Conservation (phyloP, 2,888 invertebrate species). For the Brassicogethes aeneus region DNA sequence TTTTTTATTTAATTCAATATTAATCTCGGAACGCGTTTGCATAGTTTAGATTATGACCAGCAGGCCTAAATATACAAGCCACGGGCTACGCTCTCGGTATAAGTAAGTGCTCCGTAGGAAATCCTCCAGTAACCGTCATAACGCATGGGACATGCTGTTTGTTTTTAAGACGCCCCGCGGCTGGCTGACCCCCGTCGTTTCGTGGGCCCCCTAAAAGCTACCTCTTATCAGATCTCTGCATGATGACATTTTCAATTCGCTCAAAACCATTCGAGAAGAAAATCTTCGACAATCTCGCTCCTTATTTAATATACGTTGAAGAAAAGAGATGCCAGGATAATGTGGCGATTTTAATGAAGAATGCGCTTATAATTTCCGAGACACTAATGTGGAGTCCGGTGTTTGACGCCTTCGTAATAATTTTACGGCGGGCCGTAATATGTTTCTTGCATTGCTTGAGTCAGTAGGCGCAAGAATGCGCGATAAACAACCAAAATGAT, state of each 20-base stretch:
- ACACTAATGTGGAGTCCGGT: slow-evolving; percentile 30
- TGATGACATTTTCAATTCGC: slow-evolving; percentile 41
- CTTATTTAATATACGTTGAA: too few species aligned
- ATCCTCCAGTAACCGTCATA: slow-evolving; percentile 36
- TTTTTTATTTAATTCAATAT: too few species aligned
- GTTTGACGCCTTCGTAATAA: slow-evolving; percentile 37
- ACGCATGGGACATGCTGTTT: slow-evolving; percentile 37
- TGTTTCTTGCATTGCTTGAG: slow-evolving; percentile 32
- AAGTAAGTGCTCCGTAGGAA: slow-evolving; percentile 39
- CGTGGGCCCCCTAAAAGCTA: slow-evolving; percentile 35
- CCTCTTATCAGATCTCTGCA: slow-evolving; percentile 42
- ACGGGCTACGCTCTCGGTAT: too few species aligned
- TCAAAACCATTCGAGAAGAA: too few species aligned
- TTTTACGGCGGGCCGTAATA: slow-evolving; percentile 33
- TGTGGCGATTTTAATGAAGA: too few species aligned
- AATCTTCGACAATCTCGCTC: too few species aligned
- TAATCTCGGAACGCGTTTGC: too few species aligned
- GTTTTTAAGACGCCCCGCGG: slow-evolving; percentile 38
- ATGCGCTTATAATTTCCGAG: slow-evolving; percentile 22
- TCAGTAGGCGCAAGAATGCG: slow-evolving; percentile 31
- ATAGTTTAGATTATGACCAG: too few species aligned
- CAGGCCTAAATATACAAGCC: too few species aligned
- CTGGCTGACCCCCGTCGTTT: slow-evolving; percentile 28
- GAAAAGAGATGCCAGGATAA: too few species aligned
- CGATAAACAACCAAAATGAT: slow-evolving; percentile 36